A percentile compares a stretch with the other conserved stretches of the same genome.
Conservation (phyloP, 1,140 invertebrate species). For the Caenorhabditis brenneri region DNA sequence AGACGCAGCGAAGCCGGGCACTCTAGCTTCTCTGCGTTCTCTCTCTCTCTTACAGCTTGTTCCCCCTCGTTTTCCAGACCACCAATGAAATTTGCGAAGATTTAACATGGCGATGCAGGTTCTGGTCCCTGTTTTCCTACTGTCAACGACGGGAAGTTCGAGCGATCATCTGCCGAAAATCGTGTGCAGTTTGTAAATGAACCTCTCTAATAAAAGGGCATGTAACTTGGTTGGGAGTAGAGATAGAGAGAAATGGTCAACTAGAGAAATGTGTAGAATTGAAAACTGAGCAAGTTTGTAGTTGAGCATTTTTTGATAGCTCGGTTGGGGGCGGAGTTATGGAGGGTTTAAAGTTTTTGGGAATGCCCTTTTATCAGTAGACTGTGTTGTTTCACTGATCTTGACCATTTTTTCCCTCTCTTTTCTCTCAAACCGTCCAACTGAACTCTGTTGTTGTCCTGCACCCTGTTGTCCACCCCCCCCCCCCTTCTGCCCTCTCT, state of each 20-base stretch:
- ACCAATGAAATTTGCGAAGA: not conserved
- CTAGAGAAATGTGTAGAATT: too few relatives aligned
- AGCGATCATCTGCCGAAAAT: constrained; percentile 25
- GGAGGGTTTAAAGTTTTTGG: too few relatives aligned
- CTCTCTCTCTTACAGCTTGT: not conserved
- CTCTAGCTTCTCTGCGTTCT: too few relatives aligned
- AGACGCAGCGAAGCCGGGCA: too few relatives aligned
- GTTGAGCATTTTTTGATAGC: too few relatives aligned
- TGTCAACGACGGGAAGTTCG: constrained; percentile 24
- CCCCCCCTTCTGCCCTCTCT: not conserved
- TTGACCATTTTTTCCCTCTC: not conserved
- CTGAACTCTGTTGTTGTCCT: not conserved
- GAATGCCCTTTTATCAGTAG: not conserved
- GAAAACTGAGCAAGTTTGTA: too few relatives aligned
- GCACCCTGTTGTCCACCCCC: not conserved
- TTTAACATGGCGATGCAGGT: constrained; percentile 9
- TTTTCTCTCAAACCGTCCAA: not conserved
- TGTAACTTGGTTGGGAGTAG: too few relatives aligned
- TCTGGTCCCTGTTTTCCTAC: not conserved
- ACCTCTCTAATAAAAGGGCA: not conserved
- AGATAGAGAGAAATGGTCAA: too few relatives aligned
- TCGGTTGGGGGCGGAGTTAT: too few relatives aligned
- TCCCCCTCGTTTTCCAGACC: not conserved
- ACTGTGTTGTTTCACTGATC: not conserved
- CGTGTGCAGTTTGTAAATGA: not conserved